A percentile compares a stretch with the other conserved stretches of the same genome.
These are phyloP conservation scores for Meandrusa payeni DNA, from an alignment of 2,888 invertebrate genomes.

Conservation along the genomic window DNA sequence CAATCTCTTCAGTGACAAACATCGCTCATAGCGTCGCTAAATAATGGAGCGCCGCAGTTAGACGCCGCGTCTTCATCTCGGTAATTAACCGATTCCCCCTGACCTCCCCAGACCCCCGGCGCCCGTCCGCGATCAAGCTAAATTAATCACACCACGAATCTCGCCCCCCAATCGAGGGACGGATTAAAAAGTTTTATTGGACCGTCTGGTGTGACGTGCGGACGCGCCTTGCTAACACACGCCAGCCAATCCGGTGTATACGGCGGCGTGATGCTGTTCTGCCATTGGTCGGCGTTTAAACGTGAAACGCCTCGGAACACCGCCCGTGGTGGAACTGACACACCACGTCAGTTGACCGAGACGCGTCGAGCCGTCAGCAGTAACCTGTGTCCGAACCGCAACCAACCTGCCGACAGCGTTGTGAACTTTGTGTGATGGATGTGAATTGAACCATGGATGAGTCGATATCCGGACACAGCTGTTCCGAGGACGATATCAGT, in stretches of 20 bases:
- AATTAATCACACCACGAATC: slow-evolving; percentile 80
- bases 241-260: slow-evolving; percentile 49
- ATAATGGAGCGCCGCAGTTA: slow-evolving; percentile 75
- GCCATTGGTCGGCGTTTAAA: slow-evolving; percentile 48
- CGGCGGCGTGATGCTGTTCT: slow-evolving; percentile 36
- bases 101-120: slow-evolving; percentile 34
- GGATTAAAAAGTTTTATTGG: slow-evolving; percentile 81
- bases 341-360: slow-evolving; percentile 77
- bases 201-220: slow-evolving; percentile 65
- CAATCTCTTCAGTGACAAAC: slow-evolving; percentile 73
- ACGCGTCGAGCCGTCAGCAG: slow-evolving; percentile 76
- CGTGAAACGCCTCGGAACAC: slow-evolving; percentile 50
- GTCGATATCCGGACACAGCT: slow-evolving; percentile 75
- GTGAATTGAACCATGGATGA: slow-evolving; percentile 71
- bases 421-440: slow-evolving; percentile 76
- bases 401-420: slow-evolving; percentile 48
- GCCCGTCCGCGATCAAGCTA: slow-evolving; percentile 49
- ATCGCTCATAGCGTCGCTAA: slow-evolving; percentile 72
- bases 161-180: slow-evolving; percentile 73
- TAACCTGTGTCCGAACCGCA: slow-evolving; percentile 57
- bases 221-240: slow-evolving; percentile 49
- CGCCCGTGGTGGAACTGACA: slow-evolving; percentile 71
- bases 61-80: slow-evolving; percentile 77
- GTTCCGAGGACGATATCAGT: slow-evolving; percentile 87
- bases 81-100: slow-evolving; percentile 64